Percentiles rank a stretch among this genome's conserved stretches.
Conservation (phyloP, 2,113 vertebrate genomes). For the Etheostoma spectabile region DNA sequence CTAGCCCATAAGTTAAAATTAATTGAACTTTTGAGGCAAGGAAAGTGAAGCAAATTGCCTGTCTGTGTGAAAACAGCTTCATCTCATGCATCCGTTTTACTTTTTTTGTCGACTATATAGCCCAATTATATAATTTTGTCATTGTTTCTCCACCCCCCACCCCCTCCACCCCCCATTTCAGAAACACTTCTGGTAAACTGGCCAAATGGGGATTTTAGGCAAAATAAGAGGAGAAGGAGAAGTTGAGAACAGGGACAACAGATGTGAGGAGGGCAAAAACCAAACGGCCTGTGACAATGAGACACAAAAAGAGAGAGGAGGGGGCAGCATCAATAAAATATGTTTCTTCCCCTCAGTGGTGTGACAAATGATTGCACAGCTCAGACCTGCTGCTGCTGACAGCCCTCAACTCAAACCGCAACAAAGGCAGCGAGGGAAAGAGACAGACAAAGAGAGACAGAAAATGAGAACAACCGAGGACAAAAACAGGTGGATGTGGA, state of each 20-base stretch:
- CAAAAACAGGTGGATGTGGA: conserved; percentile 65
- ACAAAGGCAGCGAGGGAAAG: conserved; percentile 36
- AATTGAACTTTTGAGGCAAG: too few relatives aligned
- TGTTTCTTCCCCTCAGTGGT: conserved; percentile 58
- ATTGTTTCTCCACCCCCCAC: too few relatives aligned
- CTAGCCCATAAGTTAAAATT: too few relatives aligned
- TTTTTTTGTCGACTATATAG: too few relatives aligned
- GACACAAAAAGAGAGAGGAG: conserved; percentile 36
- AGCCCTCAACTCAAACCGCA: conserved; percentile 51
- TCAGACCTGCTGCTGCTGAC: conserved; percentile 66
- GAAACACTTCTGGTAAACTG: conserved; percentile 18
- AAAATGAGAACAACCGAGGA: conserved; percentile 40
- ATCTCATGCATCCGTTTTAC: too few relatives aligned
- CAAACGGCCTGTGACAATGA: conserved; percentile 46
- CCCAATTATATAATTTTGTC: too few relatives aligned
- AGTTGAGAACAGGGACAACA: conserved; percentile 25
- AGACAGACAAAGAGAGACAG: conserved; percentile 26
- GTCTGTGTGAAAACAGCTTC: too few relatives aligned
- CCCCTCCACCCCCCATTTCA: background rate
- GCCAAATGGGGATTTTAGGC: conserved; percentile 20
- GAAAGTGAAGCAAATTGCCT: too few relatives aligned
- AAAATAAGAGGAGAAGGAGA: conserved; percentile 11
- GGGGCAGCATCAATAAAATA: conserved; percentile 69
- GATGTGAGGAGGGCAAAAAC: conserved; percentile 46
- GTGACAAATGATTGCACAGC: conserved; percentile 75